Conservation (phyloP, 2,888 invertebrate species). For the Eurytoma adleriae region DNA sequence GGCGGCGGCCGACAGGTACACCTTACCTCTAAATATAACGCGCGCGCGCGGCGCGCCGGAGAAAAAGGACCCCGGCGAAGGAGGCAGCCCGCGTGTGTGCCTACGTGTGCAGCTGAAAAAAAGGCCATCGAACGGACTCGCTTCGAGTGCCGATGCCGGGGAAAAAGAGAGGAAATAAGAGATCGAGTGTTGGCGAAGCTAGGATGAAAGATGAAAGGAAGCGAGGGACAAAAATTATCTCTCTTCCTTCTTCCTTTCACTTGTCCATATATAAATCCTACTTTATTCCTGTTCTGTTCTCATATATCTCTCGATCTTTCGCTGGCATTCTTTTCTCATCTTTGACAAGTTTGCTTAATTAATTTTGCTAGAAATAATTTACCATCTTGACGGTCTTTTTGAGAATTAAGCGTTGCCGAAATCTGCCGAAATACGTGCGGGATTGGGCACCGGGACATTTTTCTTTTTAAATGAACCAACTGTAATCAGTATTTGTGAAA, state of each 20-base stretch:
- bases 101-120: slow-evolving; percentile 20
- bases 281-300: slow-evolving; percentile 9
- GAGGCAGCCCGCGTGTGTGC: neutral
- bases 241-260: slow-evolving; percentile 37
- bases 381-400: no score
- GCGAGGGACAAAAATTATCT: slow-evolving; percentile 54
- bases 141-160: slow-evolving; percentile 3
- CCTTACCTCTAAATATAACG: slow-evolving; percentile 60
- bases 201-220: slow-evolving; percentile 55
- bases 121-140: slow-evolving; percentile 29
- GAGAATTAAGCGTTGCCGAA: no score
- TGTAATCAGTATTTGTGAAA: no score
- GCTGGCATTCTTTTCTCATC: neutral
- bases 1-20: slow-evolving; percentile 57
- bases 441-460: no score
- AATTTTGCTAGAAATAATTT: no score
- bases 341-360: neutral
- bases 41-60: slow-evolving; percentile 52
- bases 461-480: no score
- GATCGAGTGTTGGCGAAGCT: slow-evolving; percentile 8
- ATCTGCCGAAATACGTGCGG: no score
- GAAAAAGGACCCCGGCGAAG: slow-evolving; percentile 48
- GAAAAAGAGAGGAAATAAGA: slow-evolving; percentile 35
- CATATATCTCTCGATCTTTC: neutral
- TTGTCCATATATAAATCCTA: slow-evolving; percentile 39